Evolutionary conservation across 1,140 invertebrate genomes (phyloP).

Genomic region (Trichomalopsis sarcophagae): DNA sequence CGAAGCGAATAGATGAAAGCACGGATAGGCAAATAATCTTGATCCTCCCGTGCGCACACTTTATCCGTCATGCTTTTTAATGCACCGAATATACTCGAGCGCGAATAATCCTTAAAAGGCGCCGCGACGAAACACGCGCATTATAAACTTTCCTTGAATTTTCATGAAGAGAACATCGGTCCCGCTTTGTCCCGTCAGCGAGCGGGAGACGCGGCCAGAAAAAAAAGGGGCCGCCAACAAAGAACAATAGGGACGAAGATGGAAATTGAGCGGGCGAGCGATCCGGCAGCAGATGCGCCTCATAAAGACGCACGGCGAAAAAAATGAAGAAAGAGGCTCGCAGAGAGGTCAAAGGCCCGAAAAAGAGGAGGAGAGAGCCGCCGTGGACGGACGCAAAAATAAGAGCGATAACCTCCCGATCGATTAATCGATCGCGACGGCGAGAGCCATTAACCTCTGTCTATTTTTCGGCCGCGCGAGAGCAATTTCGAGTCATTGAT

Average conservation of each 20-base stretch:
- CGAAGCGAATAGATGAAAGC: constrained; percentile 16
- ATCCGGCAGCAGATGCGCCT: constrained; percentile 26
- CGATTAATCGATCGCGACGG: constrained; percentile 41
- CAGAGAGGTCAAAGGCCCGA: constrained; percentile 25
- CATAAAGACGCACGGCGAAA: background rate
- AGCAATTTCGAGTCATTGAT: constrained; percentile 36
- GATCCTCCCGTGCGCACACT: too few relatives aligned
- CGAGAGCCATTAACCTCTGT: constrained; percentile 34
- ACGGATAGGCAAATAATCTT: background rate
- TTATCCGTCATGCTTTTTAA: too few relatives aligned
- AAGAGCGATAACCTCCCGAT: constrained; percentile 25
- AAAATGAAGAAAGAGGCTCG: background rate
- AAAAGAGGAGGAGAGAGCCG: background rate
- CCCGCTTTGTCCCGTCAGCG: constrained; percentile 13
- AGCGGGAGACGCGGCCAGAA: background rate
- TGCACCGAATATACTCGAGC: too few relatives aligned
- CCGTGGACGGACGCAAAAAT: background rate
- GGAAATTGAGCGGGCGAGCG: constrained; percentile 10
- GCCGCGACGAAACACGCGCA: background rate
- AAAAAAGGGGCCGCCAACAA: background rate
- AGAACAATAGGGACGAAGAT: constrained; percentile 36
- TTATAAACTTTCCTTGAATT: background rate
- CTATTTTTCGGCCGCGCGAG: constrained; percentile 36
- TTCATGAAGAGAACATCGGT: constrained; percentile 1
- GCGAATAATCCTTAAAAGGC: too few relatives aligned